These are phyloP conservation scores for Agrilus cyanescens DNA, from an alignment of 2,888 invertebrate genomes.

Conservation along the genomic window DNA sequence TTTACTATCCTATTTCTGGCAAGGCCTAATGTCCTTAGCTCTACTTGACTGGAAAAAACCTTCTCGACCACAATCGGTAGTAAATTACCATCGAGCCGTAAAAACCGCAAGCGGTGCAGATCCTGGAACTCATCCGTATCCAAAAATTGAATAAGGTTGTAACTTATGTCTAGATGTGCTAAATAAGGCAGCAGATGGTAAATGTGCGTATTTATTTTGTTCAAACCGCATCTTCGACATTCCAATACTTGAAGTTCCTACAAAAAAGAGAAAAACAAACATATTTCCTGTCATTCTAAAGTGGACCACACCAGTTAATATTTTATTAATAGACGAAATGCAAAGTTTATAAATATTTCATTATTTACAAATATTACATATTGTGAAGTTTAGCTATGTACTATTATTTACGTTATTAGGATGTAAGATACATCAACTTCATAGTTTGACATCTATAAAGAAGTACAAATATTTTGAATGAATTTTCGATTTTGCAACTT, in stretches of 20 bases:
- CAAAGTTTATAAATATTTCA: no score
- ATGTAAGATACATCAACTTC: no score
- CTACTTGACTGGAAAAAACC: conserved; percentile 48
- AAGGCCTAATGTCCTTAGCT: conserved; percentile 44
- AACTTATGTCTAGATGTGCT: conserved; percentile 62
- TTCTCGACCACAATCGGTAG: conserved; percentile 62
- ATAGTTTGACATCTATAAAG: no score
- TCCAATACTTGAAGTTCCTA: conserved; percentile 59
- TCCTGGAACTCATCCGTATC: conserved; percentile 61
- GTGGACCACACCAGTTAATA: no score
- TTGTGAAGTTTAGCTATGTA: no score
- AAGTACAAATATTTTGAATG: no score
- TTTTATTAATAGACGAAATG: no score
- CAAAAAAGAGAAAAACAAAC: conserved; percentile 25
- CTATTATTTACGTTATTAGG: no score
- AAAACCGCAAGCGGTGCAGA: conserved; percentile 49
- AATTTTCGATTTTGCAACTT: no score
- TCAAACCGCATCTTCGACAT: conserved; percentile 60
- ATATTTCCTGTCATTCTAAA: no score
- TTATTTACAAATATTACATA: no score
- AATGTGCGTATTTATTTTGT: conserved; percentile 65
- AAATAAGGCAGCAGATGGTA: conserved; percentile 64
- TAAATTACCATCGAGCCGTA: conserved; percentile 65
- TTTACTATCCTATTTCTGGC: conserved; percentile 64
- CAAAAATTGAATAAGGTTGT: conserved; percentile 65